These are phyloP conservation scores for Siderastrea siderea DNA, from an alignment of 92 coral and sea anemone species.

Conservation along the genomic window DNA sequence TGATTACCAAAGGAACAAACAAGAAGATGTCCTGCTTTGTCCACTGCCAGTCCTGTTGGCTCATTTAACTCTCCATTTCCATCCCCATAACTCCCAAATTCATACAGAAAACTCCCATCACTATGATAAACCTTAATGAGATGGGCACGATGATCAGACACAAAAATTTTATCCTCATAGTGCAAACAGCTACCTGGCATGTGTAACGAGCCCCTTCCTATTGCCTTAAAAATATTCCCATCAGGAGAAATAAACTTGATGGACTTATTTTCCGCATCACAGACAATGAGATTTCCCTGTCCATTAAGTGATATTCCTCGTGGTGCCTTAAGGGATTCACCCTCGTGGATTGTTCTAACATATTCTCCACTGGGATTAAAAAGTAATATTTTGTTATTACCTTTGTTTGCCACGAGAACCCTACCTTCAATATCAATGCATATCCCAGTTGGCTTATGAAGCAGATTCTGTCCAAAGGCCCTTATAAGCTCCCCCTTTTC, in stretches of 20 bases:
- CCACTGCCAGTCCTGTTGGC: slow-evolving; percentile 16
- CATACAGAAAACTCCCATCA: background rate
- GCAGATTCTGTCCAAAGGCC: background rate
- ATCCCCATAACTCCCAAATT: background rate
- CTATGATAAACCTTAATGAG: background rate
- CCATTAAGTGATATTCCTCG: background rate
- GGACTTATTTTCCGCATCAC: background rate
- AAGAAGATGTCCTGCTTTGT: slow-evolving; percentile 23
- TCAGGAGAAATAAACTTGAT: background rate
- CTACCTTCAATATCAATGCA: background rate
- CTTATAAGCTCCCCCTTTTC: background rate
- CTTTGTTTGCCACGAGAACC: background rate
- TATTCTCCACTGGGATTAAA: background rate
- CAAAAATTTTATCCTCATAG: background rate
- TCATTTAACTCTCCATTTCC: background rate
- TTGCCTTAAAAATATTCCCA: background rate
- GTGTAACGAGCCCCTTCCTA: background rate
- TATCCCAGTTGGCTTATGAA: background rate
- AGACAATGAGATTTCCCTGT: background rate
- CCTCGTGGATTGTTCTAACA: background rate
- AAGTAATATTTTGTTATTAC: background rate
- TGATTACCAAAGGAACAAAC: too few relatives aligned
- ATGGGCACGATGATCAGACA: background rate
- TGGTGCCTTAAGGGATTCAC: background rate
- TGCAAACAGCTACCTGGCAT: background rate